phyloP scores from a whole-genome alignment of 2,113 vertebrate species.

The Amia ocellicauda region DNA sequence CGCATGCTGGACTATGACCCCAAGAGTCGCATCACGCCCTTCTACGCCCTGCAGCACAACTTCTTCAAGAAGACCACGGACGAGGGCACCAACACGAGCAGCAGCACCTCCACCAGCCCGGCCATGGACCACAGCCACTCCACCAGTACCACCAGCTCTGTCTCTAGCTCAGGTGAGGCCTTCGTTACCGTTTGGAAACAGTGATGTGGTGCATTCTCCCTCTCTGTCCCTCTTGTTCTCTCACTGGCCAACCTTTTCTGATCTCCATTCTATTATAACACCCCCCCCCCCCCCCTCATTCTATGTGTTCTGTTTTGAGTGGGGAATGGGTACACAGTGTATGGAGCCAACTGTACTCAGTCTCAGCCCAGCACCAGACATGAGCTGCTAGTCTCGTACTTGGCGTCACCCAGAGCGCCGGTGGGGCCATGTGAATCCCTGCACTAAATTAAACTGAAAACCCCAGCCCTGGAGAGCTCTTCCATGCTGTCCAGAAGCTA shows the following conservation, averaged over 20 bases:
- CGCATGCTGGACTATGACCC: slow-evolving; percentile 95
- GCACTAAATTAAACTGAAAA: too few species aligned
- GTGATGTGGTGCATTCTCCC: neutral
- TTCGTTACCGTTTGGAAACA: neutral
- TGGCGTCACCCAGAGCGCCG: too few species aligned
- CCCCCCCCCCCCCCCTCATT: neutral
- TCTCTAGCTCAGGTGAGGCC: slow-evolving; percentile 83
- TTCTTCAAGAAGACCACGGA: slow-evolving; percentile 96
- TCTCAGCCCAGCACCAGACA: too few species aligned
- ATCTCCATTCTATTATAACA: too few species aligned
- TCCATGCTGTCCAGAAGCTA: too few species aligned
- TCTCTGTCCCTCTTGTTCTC: neutral
- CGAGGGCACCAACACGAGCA: slow-evolving; percentile 92
- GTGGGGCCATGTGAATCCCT: too few species aligned
- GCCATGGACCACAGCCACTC: slow-evolving; percentile 93
- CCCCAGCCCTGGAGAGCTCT: too few species aligned
- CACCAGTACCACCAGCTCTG: slow-evolving; percentile 89
- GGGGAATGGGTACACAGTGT: too few species aligned
- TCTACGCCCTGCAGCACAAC: slow-evolving; percentile 93
- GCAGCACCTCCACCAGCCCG: slow-evolving; percentile 82
- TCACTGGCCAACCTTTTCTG: neutral
- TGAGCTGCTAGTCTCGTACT: too few species aligned
- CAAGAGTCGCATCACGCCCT: slow-evolving; percentile 88
- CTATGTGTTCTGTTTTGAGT: too few species aligned
- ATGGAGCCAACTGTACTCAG: too few species aligned